Base-by-base conservation (phyloP, 2,113 vertebrate genomes). In the Mesocricetus auratus region DNA sequence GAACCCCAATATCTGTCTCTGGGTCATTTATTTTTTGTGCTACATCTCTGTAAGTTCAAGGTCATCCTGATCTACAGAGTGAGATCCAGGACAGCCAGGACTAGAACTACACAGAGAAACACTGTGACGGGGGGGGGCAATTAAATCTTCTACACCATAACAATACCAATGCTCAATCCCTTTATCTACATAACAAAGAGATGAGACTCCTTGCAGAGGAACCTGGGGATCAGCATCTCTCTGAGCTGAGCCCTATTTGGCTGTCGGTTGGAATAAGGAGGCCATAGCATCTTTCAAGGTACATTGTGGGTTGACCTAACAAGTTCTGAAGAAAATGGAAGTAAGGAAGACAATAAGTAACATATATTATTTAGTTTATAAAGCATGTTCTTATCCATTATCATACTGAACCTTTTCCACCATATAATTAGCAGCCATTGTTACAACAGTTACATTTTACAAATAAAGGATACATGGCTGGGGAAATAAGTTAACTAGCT, bases 181-280 rank as follows among this genome's bases (percentile, higher is more conserved):
- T 89, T 97, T 86, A 97, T 93, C 85, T 95, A 94, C 1, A 75
- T 39, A 97, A 97, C 85, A 89, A 93, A 36, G 93, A 97, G 71
- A 94, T 95, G 95, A 66, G 64, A 53, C 0, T 81, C 90, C 31
- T 83, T 93, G 56, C 71, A 64, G 33, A 96, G 95, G 74, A 95
- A 86, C 50, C 73, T 95, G 71, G 45, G 16, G 47, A 45, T 29
- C 17, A 42, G 8, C 15, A 42, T 42, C 66, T 45, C 73, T 13
- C 78, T 75, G 8, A 60, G 91, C 56, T 78, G 92, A 95, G 22
- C 45, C 68, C 60, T 21, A 11, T 1, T 9, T 77, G n/a, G 13
- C 16, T 60, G 36, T 36, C 13, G 60, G 39, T 36, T 62, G 73
- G 73, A 39, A 42, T 42, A 60, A 89, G 7, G 31, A 82, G 45